Evolutionary conservation across 2,888 invertebrate genomes (phyloP), one percentile per base, ranked within the genome.

Genomic region (Rhagonycha fulva): DNA sequence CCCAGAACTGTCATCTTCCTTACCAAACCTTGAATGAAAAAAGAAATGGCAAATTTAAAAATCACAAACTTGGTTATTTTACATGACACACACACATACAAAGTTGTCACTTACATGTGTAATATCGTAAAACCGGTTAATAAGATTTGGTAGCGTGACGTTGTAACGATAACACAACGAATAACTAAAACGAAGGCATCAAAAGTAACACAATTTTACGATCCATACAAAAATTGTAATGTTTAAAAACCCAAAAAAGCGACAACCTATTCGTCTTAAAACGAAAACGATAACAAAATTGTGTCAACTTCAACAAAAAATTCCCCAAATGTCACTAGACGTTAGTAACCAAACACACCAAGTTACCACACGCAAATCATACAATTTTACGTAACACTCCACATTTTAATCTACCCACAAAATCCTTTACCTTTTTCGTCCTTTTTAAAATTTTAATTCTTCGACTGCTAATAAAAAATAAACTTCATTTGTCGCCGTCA

Each of bases 1-100:
- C 85, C 85, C 82, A 86, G 84, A 83, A 86, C 84, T 85, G 87
- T 86, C 87, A 87, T 87, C 85, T 86, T 87, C 83, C 81, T 85
- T 82, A 82, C 84, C 83, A 84, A 85, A 86, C 87, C 87, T 87
- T 71, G 47, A 84, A 82, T 67, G 60, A 4, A 7, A 68, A 68
- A 67, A 70, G 24, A 69, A 47, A 66, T 62, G 26, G 32, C 19
- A 68, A 69, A 66, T 66, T 26, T 23, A 66, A 66, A 62, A 62
- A 62, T 4, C 14, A 66, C 24, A 24, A 24, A 24, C n/a, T 66
- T 66, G 14, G 24, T 66, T 66, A 70, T 71, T 68, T 68, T n/a
- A 12, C 10, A 62, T 28, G 62, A 26, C 60, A 68, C 19, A 62
- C n/a, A 11, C 7, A 26, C 30, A 47, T n/a, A 47, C 47, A 47